Conservation (phyloP, 2,113 vertebrate genomes). For the Zapornia atra region DNA sequence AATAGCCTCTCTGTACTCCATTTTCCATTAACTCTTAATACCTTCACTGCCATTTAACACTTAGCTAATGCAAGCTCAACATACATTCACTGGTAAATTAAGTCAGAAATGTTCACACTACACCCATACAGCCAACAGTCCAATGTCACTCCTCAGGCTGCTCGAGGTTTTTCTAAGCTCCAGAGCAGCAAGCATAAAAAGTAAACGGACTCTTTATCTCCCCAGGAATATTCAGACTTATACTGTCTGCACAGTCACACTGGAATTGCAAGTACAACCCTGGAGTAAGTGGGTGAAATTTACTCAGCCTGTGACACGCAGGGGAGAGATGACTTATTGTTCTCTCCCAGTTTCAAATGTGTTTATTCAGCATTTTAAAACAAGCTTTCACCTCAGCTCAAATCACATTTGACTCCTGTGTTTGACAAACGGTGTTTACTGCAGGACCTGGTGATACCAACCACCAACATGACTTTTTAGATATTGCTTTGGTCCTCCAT, state of each 20-base stretch:
- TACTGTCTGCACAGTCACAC: not conserved
- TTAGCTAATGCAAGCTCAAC: slow-evolving; percentile 52
- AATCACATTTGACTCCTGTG: not conserved
- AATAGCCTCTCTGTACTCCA: slow-evolving; percentile 47
- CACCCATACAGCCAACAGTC: not conserved
- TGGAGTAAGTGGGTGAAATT: not conserved
- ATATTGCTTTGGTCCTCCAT: not conserved
- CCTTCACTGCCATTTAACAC: slow-evolving; percentile 64
- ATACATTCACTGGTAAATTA: slow-evolving; percentile 61
- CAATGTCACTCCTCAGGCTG: slow-evolving; percentile 32
- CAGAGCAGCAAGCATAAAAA: slow-evolving; percentile 21
- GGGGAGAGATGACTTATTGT: not conserved
- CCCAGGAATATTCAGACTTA: not conserved
- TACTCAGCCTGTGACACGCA: not conserved
- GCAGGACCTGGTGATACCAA: not conserved
- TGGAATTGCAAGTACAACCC: not conserved
- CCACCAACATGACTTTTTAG: not conserved
- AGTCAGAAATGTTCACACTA: slow-evolving; percentile 7
- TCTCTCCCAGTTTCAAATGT: not conserved
- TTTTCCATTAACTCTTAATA: slow-evolving; percentile 72
- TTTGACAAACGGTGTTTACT: not conserved
- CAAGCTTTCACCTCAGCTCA: not conserved
- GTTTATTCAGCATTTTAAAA: not conserved
- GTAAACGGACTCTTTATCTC: not conserved
- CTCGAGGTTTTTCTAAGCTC: not conserved